Evolutionary conservation across 2,797 vertebrate species (phyloP).

Genomic region (Caiman crocodilus): DNA sequence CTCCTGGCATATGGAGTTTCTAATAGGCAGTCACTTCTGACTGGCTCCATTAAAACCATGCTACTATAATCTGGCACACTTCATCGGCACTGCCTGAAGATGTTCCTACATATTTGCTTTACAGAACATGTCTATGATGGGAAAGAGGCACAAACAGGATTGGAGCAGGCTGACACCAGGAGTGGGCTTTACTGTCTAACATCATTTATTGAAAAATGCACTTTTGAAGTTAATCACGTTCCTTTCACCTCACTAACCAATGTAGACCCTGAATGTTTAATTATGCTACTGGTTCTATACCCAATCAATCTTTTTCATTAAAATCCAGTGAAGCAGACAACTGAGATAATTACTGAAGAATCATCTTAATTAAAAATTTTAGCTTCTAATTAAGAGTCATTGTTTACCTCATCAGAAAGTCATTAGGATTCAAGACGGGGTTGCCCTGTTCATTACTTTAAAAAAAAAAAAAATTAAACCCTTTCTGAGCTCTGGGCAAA

Average conservation of each 20-base stretch:
- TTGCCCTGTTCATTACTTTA: constrained; percentile 76
- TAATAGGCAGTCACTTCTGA: neutral
- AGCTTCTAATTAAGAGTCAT: constrained; percentile 91
- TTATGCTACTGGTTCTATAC: constrained; percentile 85
- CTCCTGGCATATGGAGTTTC: neutral
- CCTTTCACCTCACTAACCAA: constrained; percentile 83
- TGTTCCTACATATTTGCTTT: constrained; percentile 7
- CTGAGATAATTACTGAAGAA: constrained; percentile 90
- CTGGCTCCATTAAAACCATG: neutral
- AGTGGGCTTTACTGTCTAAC: constrained; percentile 44
- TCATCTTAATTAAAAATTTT: constrained; percentile 96
- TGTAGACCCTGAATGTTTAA: constrained; percentile 84
- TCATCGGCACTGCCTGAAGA: constrained; percentile 4
- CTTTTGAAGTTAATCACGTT: constrained; percentile 85
- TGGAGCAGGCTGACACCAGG: constrained; percentile 2
- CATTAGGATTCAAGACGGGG: constrained; percentile 86
- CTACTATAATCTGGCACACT: constrained; percentile 24
- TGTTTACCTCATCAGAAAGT: constrained; percentile 91
- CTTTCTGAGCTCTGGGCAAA: constrained; percentile 49
- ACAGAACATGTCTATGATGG: neutral
- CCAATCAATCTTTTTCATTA: constrained; percentile 93
- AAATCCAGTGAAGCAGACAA: constrained; percentile 89
- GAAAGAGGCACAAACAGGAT: neutral
- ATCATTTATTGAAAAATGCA: constrained; percentile 68
- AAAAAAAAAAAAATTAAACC: neutral